These are phyloP conservation scores for Pygathrix nemaeus DNA, from an alignment of 2,113 vertebrate species.

Conservation along the genomic window DNA sequence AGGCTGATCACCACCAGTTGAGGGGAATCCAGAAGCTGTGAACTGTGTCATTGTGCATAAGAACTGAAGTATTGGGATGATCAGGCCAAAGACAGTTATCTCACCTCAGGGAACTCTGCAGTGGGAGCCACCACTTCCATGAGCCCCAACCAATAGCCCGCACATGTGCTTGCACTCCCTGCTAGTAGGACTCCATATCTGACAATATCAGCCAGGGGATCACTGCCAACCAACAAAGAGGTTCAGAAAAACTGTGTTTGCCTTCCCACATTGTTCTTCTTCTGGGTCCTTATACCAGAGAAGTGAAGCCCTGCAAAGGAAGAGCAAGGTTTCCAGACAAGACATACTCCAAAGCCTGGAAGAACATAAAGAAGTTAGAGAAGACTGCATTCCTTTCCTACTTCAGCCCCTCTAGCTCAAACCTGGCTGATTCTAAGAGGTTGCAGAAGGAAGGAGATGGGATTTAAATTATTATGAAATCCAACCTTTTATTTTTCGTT, in stretches of 20 bases:
- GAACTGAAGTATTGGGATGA: background rate
- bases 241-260: background rate
- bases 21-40: background rate
- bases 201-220: background rate
- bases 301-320: background rate
- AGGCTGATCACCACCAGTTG: background rate
- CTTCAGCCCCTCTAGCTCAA: background rate
- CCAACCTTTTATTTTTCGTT: background rate
- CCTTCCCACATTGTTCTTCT: background rate
- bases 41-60: fast-evolving
- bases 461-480: background rate
- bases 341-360: no score
- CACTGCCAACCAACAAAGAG: background rate
- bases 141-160: background rate
- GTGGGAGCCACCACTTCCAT: fast-evolving
- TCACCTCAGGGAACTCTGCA: no score
- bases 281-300: background rate
- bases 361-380: background rate
- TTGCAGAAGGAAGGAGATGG: fast-evolving
- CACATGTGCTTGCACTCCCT: background rate
- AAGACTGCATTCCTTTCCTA: no score
- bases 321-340: background rate
- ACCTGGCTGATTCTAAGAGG: background rate
- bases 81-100: background rate
- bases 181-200: background rate